Base-by-base conservation (phyloP, 1,140 invertebrate species). In the Zaprionus inermis region DNA sequence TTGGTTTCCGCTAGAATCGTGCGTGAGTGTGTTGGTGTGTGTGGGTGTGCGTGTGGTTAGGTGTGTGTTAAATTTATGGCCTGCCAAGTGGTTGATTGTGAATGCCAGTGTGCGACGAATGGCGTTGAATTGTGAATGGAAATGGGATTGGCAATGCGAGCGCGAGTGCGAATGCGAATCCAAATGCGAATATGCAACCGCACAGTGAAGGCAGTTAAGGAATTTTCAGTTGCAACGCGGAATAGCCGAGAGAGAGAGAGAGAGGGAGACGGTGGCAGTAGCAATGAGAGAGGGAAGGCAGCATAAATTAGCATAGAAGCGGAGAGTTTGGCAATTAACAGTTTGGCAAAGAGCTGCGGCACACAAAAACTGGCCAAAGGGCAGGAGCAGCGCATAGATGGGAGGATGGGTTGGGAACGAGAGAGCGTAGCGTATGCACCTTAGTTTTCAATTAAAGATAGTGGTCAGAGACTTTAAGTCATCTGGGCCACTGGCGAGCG, bases 1-100 rank as follows among this genome's bases (percentile, higher is more conserved):
- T 85, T 86, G 81, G 82, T 82, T 82, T 86, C 81, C 81, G 66
- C 24, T 55, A 57, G 18, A 44, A 54, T 54, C 66, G 55, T 56
- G 78, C 36, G 38, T 68, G 56, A 36, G 75, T 76, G 34, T 70
- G 36, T 72, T 52, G n/a, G 65, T 46, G 65, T 76, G 38, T 59
- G 12, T 38, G 34, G 22, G 59, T 54, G 24, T 44, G 38, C 28
- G 34, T 81, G 36, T 30, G 63, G 52, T 51, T 72, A 70, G 63
- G 77, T 84, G 82, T 86, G 81, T 70, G 79, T 70, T 76, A 82
- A 86, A 85, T 85, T 85, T 85, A 86, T 85, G 82, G 81, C 82
- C 78, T 86, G 81, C 71, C 81, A 86, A 86, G 82, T 82, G 81
- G 83, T 85, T 85, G 85, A 85, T 85, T 85, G 81, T 88, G 83